Evolutionary conservation across 2,888 invertebrate genomes (phyloP).

Genomic region (Chalcis sispes): DNA sequence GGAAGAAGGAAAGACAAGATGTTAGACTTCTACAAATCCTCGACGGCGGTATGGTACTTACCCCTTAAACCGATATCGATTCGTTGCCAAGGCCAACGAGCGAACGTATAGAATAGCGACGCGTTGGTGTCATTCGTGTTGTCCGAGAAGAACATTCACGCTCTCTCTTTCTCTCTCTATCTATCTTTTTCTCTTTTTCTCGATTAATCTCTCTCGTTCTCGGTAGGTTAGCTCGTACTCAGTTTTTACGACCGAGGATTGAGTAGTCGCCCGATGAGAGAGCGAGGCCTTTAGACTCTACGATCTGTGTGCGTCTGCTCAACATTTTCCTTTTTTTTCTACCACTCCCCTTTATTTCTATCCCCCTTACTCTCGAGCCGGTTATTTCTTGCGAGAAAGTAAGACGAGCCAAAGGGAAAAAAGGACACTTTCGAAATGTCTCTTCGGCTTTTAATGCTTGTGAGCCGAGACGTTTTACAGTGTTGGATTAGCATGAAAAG

Average conservation of each 20-base stretch:
- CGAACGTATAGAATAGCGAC: background rate
- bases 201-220: background rate
- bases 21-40: slow-evolving; percentile 23
- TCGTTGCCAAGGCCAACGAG: slow-evolving; percentile 35
- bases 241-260: no score
- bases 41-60: background rate
- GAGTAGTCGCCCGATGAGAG: no score
- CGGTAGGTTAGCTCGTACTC: no score
- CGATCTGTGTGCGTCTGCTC: no score
- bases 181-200: background rate
- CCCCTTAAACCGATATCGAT: slow-evolving; percentile 33
- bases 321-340: no score
- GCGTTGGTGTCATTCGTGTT: slow-evolving; percentile 31
- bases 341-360: no score
- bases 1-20: background rate
- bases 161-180: background rate
- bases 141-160: slow-evolving; percentile 19
- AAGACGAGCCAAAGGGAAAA: no score
- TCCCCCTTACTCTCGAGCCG: no score
- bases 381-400: no score
- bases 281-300: no score
- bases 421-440: no score
- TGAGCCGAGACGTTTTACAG: slow-evolving; percentile 21
- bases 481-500: background rate
- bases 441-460: no score